A percentile compares a stretch with the other conserved stretches of the same genome.
Conservation (phyloP, 2,888 invertebrate species). For the Blastobasis adustella region DNA sequence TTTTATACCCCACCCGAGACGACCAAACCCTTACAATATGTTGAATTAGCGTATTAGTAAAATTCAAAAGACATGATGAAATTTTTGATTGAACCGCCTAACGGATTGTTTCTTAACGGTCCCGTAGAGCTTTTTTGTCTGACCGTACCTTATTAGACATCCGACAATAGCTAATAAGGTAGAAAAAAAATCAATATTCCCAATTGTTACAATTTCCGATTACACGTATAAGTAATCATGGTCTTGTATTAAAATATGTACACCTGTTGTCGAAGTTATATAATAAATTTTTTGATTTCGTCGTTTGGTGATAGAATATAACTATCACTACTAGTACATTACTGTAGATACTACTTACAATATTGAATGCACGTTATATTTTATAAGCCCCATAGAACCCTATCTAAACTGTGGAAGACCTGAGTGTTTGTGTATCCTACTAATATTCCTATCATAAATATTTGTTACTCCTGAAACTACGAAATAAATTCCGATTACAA, state of each 20-base stretch:
- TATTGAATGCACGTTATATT: too few species aligned
- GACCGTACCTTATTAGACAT: constrained; percentile 29
- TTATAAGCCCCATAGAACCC: too few species aligned
- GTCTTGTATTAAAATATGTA: background rate
- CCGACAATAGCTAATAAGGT: constrained; percentile 26
- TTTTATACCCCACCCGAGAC: constrained; percentile 42
- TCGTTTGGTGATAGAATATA: too few species aligned
- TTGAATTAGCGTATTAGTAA: constrained; percentile 72
- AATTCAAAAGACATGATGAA: constrained; percentile 68
- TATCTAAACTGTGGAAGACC: too few species aligned
- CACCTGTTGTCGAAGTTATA: background rate
- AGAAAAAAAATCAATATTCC: constrained; percentile 12
- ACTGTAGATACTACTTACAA: too few species aligned
- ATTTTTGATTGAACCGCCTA: constrained; percentile 67
- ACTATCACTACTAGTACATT: too few species aligned
- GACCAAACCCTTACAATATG: constrained; percentile 65
- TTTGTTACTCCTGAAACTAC: too few species aligned
- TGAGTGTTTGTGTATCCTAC: too few species aligned
- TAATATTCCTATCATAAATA: too few species aligned
- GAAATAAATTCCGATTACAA: too few species aligned
- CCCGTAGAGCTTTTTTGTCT: constrained; percentile 41
- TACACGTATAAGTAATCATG: background rate
- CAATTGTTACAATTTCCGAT: constrained; percentile 10
- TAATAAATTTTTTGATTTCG: too few species aligned
- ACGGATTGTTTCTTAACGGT: constrained; percentile 70